Conservation (phyloP, 2,888 invertebrate genomes). For the Schizaphis graminum region DNA sequence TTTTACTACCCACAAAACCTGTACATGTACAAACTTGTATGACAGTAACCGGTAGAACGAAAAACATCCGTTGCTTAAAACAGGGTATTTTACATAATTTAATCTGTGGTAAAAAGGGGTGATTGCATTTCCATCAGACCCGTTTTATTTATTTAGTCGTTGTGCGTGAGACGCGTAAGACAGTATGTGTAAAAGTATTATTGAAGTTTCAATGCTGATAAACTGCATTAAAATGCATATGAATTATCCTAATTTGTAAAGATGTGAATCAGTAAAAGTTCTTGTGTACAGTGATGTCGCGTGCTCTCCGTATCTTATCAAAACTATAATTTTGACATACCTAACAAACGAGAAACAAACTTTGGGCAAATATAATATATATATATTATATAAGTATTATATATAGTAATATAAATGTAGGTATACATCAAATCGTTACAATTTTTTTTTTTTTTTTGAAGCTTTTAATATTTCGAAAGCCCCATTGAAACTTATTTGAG, state of each 20-base stretch:
- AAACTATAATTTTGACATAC: constrained; percentile 15
- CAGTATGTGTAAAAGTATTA: neutral
- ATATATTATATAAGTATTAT: neutral
- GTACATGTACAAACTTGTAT: neutral
- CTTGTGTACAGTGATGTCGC: neutral
- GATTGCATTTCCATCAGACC: neutral
- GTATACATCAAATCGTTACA: neutral
- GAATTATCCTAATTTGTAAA: constrained; percentile 31
- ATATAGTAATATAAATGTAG: no score
- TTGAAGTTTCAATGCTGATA: neutral
- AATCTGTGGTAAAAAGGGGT: neutral
- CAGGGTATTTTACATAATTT: neutral
- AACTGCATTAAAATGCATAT: neutral
- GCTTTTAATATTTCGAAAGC: neutral
- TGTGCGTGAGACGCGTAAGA: neutral
- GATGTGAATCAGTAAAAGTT: constrained; percentile 38
- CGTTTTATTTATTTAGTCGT: neutral
- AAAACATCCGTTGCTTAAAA: neutral
- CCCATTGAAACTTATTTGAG: neutral
- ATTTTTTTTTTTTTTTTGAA: neutral
- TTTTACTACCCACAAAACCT: neutral
- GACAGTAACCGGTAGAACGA: neutral
- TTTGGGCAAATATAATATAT: neutral
- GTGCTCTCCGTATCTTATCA: neutral
- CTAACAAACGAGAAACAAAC: neutral